Conservation (phyloP, 1,140 invertebrate species). For the Drosophila dunni region DNA sequence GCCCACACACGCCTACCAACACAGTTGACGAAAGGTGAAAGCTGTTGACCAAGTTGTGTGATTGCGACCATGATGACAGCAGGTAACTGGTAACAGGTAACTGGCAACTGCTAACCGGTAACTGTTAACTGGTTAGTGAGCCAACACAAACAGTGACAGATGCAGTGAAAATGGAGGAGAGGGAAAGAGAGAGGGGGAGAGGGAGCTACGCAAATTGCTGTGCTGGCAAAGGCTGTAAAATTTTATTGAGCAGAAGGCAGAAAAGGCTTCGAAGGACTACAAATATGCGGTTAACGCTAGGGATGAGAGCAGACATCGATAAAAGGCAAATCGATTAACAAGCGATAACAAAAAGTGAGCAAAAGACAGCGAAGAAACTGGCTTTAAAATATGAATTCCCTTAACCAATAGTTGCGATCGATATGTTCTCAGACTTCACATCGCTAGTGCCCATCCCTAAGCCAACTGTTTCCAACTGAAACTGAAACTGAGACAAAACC, state of each 20-base stretch:
- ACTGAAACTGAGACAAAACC: neutral
- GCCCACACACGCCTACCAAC: neutral
- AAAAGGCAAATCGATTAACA: neutral
- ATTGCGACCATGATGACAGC: constrained; percentile 1
- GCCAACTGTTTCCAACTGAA: neutral
- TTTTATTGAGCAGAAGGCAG: constrained; percentile 76
- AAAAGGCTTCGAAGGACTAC: constrained; percentile 36
- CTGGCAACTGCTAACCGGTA: neutral
- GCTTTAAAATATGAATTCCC: too few species aligned
- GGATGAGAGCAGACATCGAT: neutral
- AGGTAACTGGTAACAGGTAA: neutral
- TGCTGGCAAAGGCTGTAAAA: constrained; percentile 80
- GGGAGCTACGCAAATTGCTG: constrained; percentile 80
- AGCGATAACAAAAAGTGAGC: too few species aligned
- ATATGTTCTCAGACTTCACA: too few species aligned
- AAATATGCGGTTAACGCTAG: constrained; percentile 64
- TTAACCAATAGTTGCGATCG: too few species aligned
- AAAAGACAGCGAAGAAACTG: too few species aligned
- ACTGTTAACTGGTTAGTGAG: neutral
- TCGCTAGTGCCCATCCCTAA: too few species aligned
- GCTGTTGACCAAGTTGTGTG: constrained; percentile 64
- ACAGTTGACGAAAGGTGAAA: constrained; percentile 68
- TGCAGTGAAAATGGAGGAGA: constrained; percentile 9
- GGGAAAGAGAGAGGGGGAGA: constrained; percentile 4
- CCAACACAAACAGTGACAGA: too few species aligned